These are phyloP conservation scores for Rana temporaria DNA, from an alignment of 2,113 vertebrate species.

Conservation along the genomic window DNA sequence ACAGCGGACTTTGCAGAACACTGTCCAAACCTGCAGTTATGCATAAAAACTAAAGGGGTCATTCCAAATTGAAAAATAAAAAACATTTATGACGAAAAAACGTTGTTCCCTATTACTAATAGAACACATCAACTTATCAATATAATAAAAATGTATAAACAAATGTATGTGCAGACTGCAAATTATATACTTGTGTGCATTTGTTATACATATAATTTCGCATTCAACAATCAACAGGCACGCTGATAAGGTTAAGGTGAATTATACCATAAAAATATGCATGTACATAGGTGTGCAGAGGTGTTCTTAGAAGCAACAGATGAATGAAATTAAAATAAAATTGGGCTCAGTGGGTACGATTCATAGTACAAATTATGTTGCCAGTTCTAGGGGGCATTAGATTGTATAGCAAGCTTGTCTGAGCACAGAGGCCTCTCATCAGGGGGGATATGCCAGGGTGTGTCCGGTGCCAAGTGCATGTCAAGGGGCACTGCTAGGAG, in stretches of 20 bases:
- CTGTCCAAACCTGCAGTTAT: too few species aligned
- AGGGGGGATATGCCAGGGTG: conserved; percentile 73
- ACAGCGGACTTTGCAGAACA: neutral
- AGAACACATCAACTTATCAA: neutral
- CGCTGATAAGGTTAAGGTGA: neutral
- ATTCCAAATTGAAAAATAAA: too few species aligned
- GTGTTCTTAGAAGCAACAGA: conserved; percentile 13
- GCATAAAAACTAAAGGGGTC: too few species aligned
- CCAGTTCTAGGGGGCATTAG: neutral
- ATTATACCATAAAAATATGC: neutral
- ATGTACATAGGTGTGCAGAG: neutral
- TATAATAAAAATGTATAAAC: neutral
- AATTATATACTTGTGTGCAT: neutral
- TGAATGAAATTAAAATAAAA: neutral
- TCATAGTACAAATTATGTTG: too few species aligned
- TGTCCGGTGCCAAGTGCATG: conserved; percentile 74
- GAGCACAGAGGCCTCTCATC: conserved; percentile 53
- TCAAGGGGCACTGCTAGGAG: conserved; percentile 76
- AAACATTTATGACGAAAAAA: too few species aligned
- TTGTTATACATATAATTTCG: neutral
- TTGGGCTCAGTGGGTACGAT: too few species aligned
- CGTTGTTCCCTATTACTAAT: too few species aligned
- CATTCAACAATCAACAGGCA: neutral
- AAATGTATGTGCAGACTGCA: neutral
- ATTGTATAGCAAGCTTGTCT: conserved; percentile 5